Percentiles rank a stretch among this genome's conserved stretches.
These are phyloP conservation scores for Euplexia lucipara DNA, from an alignment of 2,888 invertebrate species.

Conservation along the genomic window DNA sequence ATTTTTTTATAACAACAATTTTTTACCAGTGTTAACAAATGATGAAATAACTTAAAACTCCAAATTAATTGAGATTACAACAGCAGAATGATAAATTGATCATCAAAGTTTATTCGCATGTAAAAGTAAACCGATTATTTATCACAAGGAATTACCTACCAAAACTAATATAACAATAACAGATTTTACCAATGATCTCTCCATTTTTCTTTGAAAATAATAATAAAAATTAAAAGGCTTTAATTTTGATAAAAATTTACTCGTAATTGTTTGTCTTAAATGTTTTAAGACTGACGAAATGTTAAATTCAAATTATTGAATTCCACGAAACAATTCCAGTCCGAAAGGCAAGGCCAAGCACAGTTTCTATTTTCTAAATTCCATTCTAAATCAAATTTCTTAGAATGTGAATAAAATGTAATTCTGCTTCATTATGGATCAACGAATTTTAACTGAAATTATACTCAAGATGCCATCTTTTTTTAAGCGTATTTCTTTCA, in stretches of 20 bases:
- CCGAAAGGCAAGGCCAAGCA: not conserved
- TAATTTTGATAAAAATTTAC: not conserved
- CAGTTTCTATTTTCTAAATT: conserved; percentile 11
- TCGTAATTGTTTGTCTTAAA: not conserved
- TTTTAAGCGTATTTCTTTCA: conserved; percentile 75
- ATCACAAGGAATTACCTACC: no score
- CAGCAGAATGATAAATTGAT: no score
- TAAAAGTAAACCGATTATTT: no score
- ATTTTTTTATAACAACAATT: no score
- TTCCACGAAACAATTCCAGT: conserved; percentile 1
- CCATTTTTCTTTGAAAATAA: no score
- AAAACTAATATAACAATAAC: no score
- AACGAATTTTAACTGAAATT: conserved; percentile 73
- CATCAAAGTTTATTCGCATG: no score
- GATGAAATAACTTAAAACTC: no score
- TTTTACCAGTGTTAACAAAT: no score
- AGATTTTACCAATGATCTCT: no score
- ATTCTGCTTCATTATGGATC: conserved; percentile 47
- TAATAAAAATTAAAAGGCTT: no score
- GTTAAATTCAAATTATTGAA: not conserved
- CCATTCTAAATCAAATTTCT: conserved; percentile 12
- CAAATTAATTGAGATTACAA: no score
- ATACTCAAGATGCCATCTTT: conserved; percentile 70
- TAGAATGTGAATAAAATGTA: conserved; percentile 44
- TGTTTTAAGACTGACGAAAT: not conserved